A percentile compares a stretch with the other conserved stretches of the same genome.
phyloP scores from a whole-genome alignment of 2,888 invertebrate species.

The Hydrotaea cyrtoneurina region DNA sequence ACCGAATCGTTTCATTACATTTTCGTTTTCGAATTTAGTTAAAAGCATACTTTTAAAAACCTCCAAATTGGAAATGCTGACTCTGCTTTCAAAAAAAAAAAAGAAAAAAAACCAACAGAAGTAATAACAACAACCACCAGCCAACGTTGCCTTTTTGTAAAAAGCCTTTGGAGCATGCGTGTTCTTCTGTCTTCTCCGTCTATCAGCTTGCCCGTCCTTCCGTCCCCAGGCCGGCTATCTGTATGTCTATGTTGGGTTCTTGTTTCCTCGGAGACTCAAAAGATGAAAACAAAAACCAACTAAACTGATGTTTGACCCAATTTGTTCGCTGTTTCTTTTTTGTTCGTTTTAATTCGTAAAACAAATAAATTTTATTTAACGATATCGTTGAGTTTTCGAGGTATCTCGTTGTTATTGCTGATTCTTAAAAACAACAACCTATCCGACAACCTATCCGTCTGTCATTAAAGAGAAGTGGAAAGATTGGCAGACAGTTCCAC shows the following conservation, averaged over 20 bases:
- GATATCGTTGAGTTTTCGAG: background rate
- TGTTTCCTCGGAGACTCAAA: slow-evolving; percentile 11
- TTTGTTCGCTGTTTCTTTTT: slow-evolving; percentile 34
- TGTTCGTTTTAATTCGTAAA: background rate
- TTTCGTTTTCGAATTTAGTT: slow-evolving; percentile 31
- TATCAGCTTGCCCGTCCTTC: slow-evolving; percentile 30
- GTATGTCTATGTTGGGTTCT: slow-evolving; percentile 37
- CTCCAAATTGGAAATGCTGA: slow-evolving; percentile 26
- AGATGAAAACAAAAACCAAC: slow-evolving; percentile 16
- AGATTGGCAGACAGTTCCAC: slow-evolving; percentile 45
- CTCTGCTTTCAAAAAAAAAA: background rate
- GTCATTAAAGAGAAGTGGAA: slow-evolving; percentile 37
- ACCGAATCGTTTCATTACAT: slow-evolving; percentile 6
- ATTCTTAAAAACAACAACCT: slow-evolving; percentile 39
- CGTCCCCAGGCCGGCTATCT: slow-evolving; percentile 3
- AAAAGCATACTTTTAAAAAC: slow-evolving; percentile 25
- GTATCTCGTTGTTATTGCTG: slow-evolving; percentile 22
- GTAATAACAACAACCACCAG: too few species aligned
- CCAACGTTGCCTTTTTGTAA: slow-evolving; percentile 16
- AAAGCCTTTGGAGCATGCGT: slow-evolving; percentile 32
- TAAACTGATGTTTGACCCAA: slow-evolving; percentile 57
- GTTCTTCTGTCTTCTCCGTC: slow-evolving; percentile 30
- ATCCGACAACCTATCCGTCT: slow-evolving; percentile 41
- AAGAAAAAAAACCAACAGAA: background rate
- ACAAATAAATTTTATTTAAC: slow-evolving; percentile 11